phyloP scores from a whole-genome alignment of 2,797 vertebrate species.

The Tangara arthus region DNA sequence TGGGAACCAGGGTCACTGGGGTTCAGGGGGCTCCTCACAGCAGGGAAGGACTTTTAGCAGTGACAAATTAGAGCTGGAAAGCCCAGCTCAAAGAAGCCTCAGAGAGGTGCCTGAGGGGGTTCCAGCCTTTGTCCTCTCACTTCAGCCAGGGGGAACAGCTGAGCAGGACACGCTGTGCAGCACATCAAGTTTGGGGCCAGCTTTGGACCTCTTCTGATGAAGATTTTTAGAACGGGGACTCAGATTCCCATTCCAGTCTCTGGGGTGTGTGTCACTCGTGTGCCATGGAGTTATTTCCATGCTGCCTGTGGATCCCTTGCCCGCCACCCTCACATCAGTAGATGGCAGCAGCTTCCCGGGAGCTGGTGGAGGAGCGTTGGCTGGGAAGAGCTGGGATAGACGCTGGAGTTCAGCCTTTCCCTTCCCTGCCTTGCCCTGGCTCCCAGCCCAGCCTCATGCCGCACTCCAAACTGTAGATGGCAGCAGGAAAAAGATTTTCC shows the following conservation, averaged over 20 bases:
- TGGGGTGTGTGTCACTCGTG: rapidly evolving
- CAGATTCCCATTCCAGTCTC: rapidly evolving
- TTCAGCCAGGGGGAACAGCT: neutral
- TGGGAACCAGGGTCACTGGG: neutral
- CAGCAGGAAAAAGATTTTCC: slow-evolving; percentile 39
- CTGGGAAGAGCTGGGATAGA: neutral
- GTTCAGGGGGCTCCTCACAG: neutral
- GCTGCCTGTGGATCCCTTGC: neutral
- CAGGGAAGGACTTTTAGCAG: neutral
- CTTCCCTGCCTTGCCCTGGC: neutral
- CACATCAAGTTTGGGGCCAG: rapidly evolving
- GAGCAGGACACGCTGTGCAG: neutral
- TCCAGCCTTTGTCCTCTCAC: neutral
- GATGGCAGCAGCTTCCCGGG: slow-evolving; percentile 58
- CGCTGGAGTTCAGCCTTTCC: neutral
- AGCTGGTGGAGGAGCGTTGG: neutral
- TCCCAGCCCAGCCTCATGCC: neutral
- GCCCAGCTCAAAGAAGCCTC: rapidly evolving
- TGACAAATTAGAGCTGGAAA: neutral
- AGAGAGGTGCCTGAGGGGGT: neutral
- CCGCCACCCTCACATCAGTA: neutral
- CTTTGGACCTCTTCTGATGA: neutral
- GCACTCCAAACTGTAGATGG: slow-evolving; percentile 19
- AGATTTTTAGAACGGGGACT: neutral
- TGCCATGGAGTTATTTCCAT: neutral